Base-by-base conservation (phyloP, 1,140 invertebrate genomes). In the Cydia fagiglandana region DNA sequence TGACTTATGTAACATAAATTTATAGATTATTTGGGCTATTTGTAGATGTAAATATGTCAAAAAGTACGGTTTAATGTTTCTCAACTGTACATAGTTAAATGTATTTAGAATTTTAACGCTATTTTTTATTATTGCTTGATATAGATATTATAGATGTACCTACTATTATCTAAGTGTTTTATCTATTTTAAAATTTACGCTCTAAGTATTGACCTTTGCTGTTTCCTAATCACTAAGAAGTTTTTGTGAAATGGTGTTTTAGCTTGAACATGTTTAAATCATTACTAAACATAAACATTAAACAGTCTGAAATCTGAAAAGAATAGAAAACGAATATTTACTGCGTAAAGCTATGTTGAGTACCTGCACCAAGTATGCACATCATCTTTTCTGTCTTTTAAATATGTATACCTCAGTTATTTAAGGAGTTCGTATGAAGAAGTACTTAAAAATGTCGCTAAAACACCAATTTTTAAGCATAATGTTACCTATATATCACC, bases 61-160 rank as follows among this genome's bases (percentile, higher is more conserved):
- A 80, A 80, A 79, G 76, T 83, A 79, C 84, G 83, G 86, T 86
- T 79, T 76, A 85, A 84, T 79, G 84, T 85, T 89, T 87, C 81
- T 86, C 77, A 75, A 78, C 41, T 82, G 79, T 83, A 84, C 78
- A 80, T 73, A 77, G 47, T 68, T 68, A 68, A 17, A 61, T 73
- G 66, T 17, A 64, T 73, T 70, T 70, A 70, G 34, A 41, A 74
- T 74, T 53, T 30, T 30, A 53, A 53, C 38, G 17, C 24, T 74
- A 74, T 74, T 74, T 73, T 53, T 38, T 74, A 53, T 74, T 74
- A 53, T 30, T 45, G 73, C 73, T 74, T 74, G 34, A 20, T 17
- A 53, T 53, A n/a, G 3, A 53, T 53, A 53, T n/a, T 53, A 70
- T 70, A 70, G 66, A 17, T 38, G 12, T 68, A 70, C 28, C 12